These are phyloP conservation scores for Orussus abietinus DNA, from an alignment of 1,140 invertebrate genomes.

Conservation along the genomic window DNA sequence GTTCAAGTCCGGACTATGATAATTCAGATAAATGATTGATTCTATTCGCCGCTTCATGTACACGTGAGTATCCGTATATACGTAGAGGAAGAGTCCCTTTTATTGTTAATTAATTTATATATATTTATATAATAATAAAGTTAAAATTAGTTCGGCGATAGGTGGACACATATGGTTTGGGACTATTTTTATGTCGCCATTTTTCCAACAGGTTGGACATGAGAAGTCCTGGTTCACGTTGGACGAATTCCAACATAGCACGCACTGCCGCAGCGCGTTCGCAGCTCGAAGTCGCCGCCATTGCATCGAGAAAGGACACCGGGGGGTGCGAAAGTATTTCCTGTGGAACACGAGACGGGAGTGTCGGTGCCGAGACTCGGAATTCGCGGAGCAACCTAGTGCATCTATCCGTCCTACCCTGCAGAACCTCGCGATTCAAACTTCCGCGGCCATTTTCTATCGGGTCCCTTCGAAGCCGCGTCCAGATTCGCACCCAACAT, in stretches of 20 bases:
- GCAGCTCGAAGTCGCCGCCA: constrained; percentile 48
- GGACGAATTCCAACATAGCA: constrained; percentile 54
- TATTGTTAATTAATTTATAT: no score
- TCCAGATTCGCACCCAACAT: constrained; percentile 18
- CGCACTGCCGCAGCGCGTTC: constrained; percentile 55
- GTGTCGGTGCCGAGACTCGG: constrained; percentile 29
- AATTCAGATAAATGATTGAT: constrained; percentile 49
- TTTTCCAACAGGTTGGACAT: constrained; percentile 54
- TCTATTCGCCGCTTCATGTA: constrained; percentile 50
- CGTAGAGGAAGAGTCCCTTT: no score
- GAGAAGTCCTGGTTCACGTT: constrained; percentile 56
- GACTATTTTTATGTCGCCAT: no score
- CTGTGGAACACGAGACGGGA: no score
- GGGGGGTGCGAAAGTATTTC: constrained; percentile 29
- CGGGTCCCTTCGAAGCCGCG: constrained; percentile 16
- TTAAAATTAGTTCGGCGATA: no score
- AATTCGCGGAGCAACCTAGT: constrained; percentile 33
- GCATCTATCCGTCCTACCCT: constrained; percentile 49
- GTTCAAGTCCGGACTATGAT: constrained; percentile 38
- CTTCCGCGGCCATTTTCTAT: not conserved
- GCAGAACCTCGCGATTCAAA: constrained; percentile 37
- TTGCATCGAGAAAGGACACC: constrained; percentile 31
- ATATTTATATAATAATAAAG: no score
- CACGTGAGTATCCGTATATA: constrained; percentile 36
- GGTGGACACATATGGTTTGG: no score